These are phyloP conservation scores for Kryptopterus vitreolus DNA, from an alignment of 2,797 vertebrate genomes.

Conservation along the genomic window DNA sequence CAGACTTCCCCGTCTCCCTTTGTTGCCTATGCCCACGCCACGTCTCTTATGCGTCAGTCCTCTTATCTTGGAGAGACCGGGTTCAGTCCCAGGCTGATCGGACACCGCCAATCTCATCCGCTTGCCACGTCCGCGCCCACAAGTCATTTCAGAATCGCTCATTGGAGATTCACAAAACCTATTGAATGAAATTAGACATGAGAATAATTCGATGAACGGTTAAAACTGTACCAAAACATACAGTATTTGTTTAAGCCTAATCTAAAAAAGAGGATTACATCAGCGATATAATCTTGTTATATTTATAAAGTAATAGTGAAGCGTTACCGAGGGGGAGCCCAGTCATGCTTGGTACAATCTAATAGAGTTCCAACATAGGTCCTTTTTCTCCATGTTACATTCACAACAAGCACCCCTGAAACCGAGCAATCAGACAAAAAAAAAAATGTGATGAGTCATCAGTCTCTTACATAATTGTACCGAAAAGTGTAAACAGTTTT, in stretches of 20 bases:
- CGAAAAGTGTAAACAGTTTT: neutral
- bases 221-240: neutral
- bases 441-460: constrained; percentile 28
- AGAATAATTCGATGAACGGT: neutral
- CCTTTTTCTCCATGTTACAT: constrained; percentile 98
- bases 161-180: constrained; percentile 98
- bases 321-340: constrained; percentile 94
- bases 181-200: constrained; percentile 30
- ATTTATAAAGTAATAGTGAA: neutral
- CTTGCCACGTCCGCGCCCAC: constrained; percentile 91
- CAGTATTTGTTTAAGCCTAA: neutral
- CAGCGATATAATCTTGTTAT: neutral
- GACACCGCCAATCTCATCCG: constrained; percentile 83
- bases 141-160: constrained; percentile 91
- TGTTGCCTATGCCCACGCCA: constrained; percentile 84
- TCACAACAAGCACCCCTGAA: constrained; percentile 96
- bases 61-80: constrained; percentile 81
- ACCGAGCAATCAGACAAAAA: constrained; percentile 43
- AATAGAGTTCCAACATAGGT: constrained; percentile 97
- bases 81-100: constrained; percentile 79
- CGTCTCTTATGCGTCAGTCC: constrained; percentile 91
- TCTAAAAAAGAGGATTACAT: neutral
- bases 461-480: neutral
- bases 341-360: constrained; percentile 98
- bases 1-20: constrained; percentile 90